phyloP scores from a whole-genome alignment of 2,797 vertebrate species.

The Enteromius afrohamiltoni region DNA sequence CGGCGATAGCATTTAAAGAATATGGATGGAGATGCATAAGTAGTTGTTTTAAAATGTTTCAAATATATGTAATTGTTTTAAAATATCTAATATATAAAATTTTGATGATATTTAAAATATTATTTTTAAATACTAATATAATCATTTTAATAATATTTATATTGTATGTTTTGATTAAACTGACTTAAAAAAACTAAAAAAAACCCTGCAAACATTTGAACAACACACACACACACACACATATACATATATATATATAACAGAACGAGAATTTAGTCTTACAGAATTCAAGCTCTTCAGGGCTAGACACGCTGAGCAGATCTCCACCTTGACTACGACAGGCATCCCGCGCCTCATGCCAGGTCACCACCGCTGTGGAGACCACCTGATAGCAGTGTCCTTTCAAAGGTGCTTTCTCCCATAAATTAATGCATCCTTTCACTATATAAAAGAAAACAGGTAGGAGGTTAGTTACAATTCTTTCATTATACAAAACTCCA shows the following conservation, averaged over 20 bases:
- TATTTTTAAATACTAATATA: neutral
- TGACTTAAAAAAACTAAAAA: neutral
- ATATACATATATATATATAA: neutral
- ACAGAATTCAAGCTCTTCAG: conserved; percentile 77
- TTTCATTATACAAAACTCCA: neutral
- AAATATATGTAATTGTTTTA: no score
- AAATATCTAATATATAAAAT: neutral
- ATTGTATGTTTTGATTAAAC: neutral
- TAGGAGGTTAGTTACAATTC: neutral
- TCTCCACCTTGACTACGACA: conserved; percentile 92
- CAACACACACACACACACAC: neutral
- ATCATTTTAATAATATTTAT: neutral
- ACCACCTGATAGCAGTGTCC: conserved; percentile 91
- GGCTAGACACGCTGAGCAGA: conserved; percentile 83
- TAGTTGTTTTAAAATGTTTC: no score
- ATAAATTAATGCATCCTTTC: conserved; percentile 82
- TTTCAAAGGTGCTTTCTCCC: conserved; percentile 70
- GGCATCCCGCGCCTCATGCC: conserved; percentile 90
- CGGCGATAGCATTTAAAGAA: neutral
- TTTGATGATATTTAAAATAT: neutral
- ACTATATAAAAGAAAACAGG: conserved; percentile 71
- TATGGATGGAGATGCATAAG: neutral
- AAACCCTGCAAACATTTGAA: neutral
- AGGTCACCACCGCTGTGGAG: conserved; percentile 80
- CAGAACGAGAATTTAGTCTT: conserved; percentile 47